These are phyloP conservation scores for Numida meleagris DNA, from an alignment of 2,113 vertebrate genomes.

Conservation along the genomic window DNA sequence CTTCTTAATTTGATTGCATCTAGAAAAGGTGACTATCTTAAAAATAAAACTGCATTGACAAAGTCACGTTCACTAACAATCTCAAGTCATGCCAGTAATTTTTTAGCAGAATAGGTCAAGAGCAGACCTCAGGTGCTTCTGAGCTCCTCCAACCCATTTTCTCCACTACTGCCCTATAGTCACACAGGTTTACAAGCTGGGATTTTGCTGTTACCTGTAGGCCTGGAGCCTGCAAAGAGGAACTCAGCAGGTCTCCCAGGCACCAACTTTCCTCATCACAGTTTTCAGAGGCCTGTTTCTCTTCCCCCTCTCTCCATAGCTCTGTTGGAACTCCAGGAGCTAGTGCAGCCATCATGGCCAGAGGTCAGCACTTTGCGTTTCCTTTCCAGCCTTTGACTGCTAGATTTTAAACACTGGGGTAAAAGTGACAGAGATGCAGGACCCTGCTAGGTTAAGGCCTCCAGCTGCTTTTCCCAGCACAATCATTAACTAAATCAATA, in stretches of 20 bases:
- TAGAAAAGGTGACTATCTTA: background rate
- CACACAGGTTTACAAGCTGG: background rate
- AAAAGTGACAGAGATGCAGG: background rate
- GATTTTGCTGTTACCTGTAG: background rate
- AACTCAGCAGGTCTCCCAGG: background rate
- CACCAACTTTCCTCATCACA: background rate
- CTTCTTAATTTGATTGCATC: background rate
- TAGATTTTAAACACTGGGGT: background rate
- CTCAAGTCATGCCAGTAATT: background rate
- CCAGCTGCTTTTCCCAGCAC: background rate
- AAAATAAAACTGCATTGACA: background rate
- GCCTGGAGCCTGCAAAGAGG: background rate
- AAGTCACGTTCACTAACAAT: background rate
- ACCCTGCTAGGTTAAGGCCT: background rate
- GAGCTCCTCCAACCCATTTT: background rate
- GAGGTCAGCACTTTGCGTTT: background rate
- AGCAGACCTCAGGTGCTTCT: background rate
- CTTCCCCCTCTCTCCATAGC: background rate
- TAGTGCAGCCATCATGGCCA: background rate
- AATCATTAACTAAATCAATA: background rate
- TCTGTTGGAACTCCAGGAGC: background rate
- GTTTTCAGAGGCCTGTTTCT: background rate
- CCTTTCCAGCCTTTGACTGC: background rate
- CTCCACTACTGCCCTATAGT: background rate
- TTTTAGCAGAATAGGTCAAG: background rate